These are phyloP conservation scores for Drosophila saltans DNA, from an alignment of 1,140 invertebrate species.

Conservation along the genomic window DNA sequence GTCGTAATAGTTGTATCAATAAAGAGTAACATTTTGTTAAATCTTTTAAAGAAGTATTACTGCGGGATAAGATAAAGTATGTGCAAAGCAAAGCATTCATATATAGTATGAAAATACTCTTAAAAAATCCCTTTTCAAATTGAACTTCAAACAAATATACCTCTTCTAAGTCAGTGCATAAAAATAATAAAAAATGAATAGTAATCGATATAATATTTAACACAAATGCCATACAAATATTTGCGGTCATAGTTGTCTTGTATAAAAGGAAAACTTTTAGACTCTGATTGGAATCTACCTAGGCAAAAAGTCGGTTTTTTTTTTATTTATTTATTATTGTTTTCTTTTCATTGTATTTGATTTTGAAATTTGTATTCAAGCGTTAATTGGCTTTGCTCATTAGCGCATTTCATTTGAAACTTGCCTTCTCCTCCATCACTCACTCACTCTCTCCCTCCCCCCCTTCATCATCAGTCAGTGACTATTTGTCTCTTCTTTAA, in stretches of 20 bases:
- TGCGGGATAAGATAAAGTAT: no score
- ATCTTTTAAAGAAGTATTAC: no score
- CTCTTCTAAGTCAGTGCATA: background rate
- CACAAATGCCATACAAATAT: conserved; percentile 44
- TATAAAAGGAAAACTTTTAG: conserved; percentile 53
- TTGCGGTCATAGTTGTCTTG: conserved; percentile 33
- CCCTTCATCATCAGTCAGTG: background rate
- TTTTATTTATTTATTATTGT: conserved; percentile 17
- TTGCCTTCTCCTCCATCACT: background rate
- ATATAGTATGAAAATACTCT: no score
- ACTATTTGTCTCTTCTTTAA: conserved; percentile 15
- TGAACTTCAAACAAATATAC: background rate
- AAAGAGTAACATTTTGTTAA: no score
- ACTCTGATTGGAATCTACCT: conserved; percentile 16
- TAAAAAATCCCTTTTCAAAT: no score
- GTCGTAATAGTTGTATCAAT: no score
- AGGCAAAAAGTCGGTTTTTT: conserved; percentile 38
- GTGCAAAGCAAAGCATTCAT: no score
- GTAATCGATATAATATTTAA: conserved; percentile 47
- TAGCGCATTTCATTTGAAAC: conserved; percentile 53
- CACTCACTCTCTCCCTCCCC: background rate
- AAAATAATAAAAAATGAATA: conserved; percentile 8
- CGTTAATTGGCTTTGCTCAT: conserved; percentile 80
- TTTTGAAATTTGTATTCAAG: conserved; percentile 76
- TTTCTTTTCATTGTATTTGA: conserved; percentile 51